Evolutionary conservation across 1,140 invertebrate species (phyloP), one percentile per base, ranked within the genome.

Genomic region (Nixonia krombeini): DNA sequence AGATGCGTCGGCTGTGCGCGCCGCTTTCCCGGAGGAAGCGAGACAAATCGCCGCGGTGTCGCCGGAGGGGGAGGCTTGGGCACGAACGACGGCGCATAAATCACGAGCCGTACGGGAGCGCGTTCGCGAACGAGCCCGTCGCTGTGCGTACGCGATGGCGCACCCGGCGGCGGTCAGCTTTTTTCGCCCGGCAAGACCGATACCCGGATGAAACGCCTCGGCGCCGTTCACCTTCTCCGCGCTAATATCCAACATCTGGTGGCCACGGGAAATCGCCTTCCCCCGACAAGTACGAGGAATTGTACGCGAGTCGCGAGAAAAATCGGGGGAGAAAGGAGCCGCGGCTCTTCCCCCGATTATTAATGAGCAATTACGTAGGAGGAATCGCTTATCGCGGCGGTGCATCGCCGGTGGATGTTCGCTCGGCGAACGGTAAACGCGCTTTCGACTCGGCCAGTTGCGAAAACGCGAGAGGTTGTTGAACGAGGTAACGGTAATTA

Each of bases 21-120:
- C 62, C 61, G 47, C 57, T 64, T 18, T 35, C 47, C 33, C 13
- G 47, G 41, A 56, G 45, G 31, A 49, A 41, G 52, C 5, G 51
- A 64, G 52, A 64, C 61, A 57, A 57, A 57, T 64, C 61, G 61
- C 33, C 44, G 47, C 16, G 51, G n/a, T n/a, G 45, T 46, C 44
- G 38, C 31, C 41, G 46, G 45, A 29, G 46, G 29, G 45, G 59
- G 50, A 46, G 59, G 50, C 53, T 35, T 18, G 45, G 42, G 50
- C 42, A 40, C 42, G 12, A 26, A 40, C 56, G 31, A 38, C 37
- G 55, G 25, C 37, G 21, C 59, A 64, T 64, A 49, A 64, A 64
- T 64, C 51, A 64, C 59, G 56, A 23, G 8, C 26, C 44, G 44
- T 57, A 57, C 29, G 29, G 15, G 12, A 31, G 21, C 35, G 45